Conservation (phyloP, 2,113 vertebrate genomes). For the Apteryx mantelli region DNA sequence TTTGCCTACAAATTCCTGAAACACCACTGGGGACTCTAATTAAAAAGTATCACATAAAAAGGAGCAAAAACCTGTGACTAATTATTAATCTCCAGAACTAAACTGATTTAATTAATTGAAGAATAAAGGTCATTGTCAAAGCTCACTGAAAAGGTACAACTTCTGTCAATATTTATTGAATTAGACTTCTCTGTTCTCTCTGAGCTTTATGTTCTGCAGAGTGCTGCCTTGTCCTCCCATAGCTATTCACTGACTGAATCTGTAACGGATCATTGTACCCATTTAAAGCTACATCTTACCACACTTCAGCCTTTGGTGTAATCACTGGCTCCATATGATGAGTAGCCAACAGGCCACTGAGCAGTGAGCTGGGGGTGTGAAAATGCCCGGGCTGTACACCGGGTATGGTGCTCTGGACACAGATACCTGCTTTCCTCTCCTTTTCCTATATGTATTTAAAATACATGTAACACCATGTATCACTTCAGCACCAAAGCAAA, state of each 20-base stretch:
- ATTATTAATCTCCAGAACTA: not conserved
- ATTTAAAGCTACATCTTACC: not conserved
- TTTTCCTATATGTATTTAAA: not conserved
- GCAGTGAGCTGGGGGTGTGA: rapidly evolving
- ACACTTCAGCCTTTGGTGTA: not conserved
- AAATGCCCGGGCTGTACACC: rapidly evolving
- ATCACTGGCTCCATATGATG: rapidly evolving
- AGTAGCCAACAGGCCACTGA: not conserved
- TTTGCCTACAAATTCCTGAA: not conserved
- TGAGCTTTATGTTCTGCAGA: not conserved
- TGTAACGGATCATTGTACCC: not conserved
- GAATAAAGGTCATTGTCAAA: conserved; percentile 44
- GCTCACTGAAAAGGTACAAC: not conserved
- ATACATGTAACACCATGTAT: not conserved
- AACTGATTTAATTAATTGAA: conserved; percentile 46
- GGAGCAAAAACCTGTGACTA: not conserved
- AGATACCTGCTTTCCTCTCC: not conserved
- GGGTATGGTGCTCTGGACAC: not conserved
- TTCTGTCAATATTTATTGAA: conserved; percentile 42
- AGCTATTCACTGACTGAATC: not conserved
- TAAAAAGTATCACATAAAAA: not conserved
- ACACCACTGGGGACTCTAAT: not conserved
- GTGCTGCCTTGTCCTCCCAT: not conserved
- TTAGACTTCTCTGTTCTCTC: conserved; percentile 28
- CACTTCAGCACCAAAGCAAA: not conserved